These are phyloP conservation scores for Dermatemys mawii DNA, from an alignment of 2,113 vertebrate genomes.

Conservation along the genomic window DNA sequence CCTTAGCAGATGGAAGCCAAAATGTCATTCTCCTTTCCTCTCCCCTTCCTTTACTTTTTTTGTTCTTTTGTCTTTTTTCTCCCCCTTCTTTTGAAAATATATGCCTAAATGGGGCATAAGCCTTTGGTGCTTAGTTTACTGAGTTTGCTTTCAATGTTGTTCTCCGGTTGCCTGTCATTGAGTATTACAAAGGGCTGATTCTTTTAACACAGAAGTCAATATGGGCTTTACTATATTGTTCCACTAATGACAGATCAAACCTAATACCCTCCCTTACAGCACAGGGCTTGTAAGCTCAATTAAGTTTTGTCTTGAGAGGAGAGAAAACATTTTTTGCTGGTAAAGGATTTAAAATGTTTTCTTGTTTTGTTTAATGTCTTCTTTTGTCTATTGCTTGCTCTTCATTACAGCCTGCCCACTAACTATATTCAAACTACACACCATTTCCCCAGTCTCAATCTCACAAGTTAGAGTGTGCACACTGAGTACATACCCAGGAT, in stretches of 20 bases:
- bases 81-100: neutral
- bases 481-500: accelerated
- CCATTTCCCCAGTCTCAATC: neutral
- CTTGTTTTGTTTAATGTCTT: neutral
- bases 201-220: accelerated
- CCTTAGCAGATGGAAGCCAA: neutral
- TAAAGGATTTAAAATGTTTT: neutral
- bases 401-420: accelerated
- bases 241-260: accelerated
- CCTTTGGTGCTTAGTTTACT: neutral
- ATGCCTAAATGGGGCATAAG: neutral
- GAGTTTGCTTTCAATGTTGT: neutral
- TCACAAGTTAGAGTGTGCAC: accelerated
- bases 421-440: neutral
- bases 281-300: neutral
- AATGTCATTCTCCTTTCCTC: neutral
- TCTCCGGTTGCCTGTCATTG: too few relatives aligned
- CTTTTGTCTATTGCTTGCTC: neutral
- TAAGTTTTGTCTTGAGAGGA: neutral
- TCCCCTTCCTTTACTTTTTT: neutral
- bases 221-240: neutral
- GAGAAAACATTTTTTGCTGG: neutral
- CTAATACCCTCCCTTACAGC: neutral
- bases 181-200: neutral
- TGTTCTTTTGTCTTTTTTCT: neutral